Conservation (phyloP, 2,888 invertebrate genomes). For the Actias luna region DNA sequence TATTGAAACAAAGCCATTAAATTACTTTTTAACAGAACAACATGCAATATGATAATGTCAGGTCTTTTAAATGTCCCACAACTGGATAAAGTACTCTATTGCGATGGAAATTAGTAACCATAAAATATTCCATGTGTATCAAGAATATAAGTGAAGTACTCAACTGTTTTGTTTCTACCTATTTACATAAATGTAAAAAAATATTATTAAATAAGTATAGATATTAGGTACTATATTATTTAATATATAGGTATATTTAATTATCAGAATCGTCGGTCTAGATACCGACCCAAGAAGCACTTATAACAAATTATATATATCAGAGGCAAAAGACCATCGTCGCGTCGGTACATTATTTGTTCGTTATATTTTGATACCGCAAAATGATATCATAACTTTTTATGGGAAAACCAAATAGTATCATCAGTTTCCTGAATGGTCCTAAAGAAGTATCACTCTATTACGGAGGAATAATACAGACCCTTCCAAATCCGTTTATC, state of each 20-base stretch:
- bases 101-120: too few species aligned
- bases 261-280: neutral
- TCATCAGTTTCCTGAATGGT: slow-evolving; percentile 68
- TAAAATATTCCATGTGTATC: too few species aligned
- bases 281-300: slow-evolving; percentile 19
- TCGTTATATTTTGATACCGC: slow-evolving; percentile 66
- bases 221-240: neutral
- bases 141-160: too few species aligned
- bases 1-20: too few species aligned
- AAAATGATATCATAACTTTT: slow-evolving; percentile 74
- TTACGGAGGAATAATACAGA: slow-evolving; percentile 63
- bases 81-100: too few species aligned
- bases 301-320: slow-evolving; percentile 34
- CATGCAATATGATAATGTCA: too few species aligned
- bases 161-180: too few species aligned
- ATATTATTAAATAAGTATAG: too few species aligned
- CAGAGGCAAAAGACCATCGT: slow-evolving; percentile 35
- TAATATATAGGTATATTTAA: neutral
- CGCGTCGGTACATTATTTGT: slow-evolving; percentile 51
- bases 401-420: slow-evolving; percentile 74
- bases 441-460: slow-evolving; percentile 71
- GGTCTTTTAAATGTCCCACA: too few species aligned
- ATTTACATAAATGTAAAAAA: too few species aligned
- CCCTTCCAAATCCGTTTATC: slow-evolving; percentile 73
- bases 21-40: too few species aligned